Evolutionary conservation across 2,888 invertebrate genomes (phyloP).

Genomic region (Mystacides longicornis): DNA sequence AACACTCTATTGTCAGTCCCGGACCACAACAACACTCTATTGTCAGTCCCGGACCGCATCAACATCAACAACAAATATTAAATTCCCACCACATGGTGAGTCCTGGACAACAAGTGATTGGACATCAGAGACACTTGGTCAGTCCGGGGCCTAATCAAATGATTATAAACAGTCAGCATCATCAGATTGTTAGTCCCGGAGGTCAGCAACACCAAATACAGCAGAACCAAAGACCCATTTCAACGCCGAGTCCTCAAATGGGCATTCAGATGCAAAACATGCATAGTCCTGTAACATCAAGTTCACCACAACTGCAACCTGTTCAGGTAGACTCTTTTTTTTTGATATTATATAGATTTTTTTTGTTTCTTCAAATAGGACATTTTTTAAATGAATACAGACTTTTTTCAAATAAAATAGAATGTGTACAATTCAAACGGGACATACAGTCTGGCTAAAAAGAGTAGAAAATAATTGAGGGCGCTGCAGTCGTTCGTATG

Average conservation of each 20-base stretch:
- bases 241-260: slow-evolving; percentile 47
- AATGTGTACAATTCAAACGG: no score
- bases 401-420: no score
- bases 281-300: slow-evolving; percentile 44
- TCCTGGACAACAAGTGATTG: slow-evolving; percentile 13
- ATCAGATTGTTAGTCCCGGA: slow-evolving; percentile 22
- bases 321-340: slow-evolving; percentile 32
- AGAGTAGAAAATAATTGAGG: no score
- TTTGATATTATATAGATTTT: no score
- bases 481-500: no score
- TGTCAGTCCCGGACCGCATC: slow-evolving; percentile 29
- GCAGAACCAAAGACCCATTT: slow-evolving; percentile 33
- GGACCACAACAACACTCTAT: slow-evolving; percentile 29
- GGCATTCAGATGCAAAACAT: slow-evolving; percentile 36
- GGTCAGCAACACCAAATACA: slow-evolving; percentile 29
- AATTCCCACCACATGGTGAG: slow-evolving; percentile 14
- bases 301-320: slow-evolving; percentile 45
- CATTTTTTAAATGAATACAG: no score
- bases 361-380: no score
- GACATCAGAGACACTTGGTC: slow-evolving; percentile 5
- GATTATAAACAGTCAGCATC: slow-evolving; percentile 27
- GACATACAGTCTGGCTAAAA: no score
- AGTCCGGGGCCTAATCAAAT: slow-evolving; percentile 28
- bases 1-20: slow-evolving; percentile 28
- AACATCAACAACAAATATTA: neutral